phyloP scores from a whole-genome alignment of 2,797 vertebrate genomes.

The Alcedo quadribrachys region DNA sequence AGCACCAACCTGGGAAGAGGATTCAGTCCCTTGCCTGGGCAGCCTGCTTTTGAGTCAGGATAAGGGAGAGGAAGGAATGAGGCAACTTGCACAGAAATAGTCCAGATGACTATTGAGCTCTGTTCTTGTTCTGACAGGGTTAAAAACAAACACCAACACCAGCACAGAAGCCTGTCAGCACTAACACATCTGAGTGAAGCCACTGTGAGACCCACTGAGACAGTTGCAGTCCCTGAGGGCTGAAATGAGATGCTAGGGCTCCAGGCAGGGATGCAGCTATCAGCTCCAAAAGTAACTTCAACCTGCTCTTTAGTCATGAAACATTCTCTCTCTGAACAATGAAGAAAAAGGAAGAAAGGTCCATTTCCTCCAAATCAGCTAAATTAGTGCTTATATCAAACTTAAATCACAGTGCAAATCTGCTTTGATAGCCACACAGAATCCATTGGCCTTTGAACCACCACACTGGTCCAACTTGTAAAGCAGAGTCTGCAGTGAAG shows the following conservation, averaged over 20 bases:
- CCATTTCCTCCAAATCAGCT: neutral
- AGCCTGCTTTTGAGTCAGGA: neutral
- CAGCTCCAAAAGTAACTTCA: neutral
- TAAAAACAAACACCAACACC: neutral
- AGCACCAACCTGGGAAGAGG: neutral
- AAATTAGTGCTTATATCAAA: neutral
- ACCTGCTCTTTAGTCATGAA: neutral
- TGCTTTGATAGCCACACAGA: neutral
- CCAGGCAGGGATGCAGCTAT: neutral
- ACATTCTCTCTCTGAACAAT: neutral
- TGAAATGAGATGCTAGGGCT: neutral
- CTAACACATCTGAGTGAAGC: neutral
- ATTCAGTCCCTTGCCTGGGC: neutral
- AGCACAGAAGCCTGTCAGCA: neutral
- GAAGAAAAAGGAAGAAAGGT: neutral
- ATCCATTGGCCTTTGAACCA: neutral
- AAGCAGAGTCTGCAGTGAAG: neutral
- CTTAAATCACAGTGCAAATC: neutral
- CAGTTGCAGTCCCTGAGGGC: neutral
- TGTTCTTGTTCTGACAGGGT: neutral
- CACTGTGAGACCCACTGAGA: neutral
- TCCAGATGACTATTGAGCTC: neutral
- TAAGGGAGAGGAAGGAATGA: neutral
- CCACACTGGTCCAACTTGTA: neutral
- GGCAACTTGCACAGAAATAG: neutral